Base-by-base conservation (phyloP, 2,797 vertebrate species). In the Artibeus lituratus region DNA sequence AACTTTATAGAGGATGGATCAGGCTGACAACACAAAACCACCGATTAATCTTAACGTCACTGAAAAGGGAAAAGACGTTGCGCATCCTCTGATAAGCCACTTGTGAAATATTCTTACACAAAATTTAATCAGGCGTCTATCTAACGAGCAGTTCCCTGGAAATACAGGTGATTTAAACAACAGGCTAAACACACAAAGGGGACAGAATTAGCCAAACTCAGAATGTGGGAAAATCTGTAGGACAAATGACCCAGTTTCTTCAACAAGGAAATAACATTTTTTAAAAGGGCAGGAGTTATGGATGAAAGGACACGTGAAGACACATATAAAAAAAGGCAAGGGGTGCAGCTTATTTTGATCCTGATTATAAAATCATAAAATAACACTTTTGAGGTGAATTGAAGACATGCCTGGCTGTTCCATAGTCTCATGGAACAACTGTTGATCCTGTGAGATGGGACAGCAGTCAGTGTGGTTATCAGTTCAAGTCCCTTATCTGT, bases 221-320 rank as follows among this genome's bases (percentile, higher is more conserved):
- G 67, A 95, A 87, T 11, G n/a, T 72, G 47, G 59, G 44, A 89
- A 70, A 76, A 81, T 84, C 85, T 85, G 83, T 12, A 62, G 77
- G 67, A 84, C 51, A 83, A 70, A 53, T 59, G 81, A 94, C 78
- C 53, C 80, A 78, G 65, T 93, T 88, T 93, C 96, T 91, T 94
- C 87, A 73, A 77, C 37, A 80, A 39, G 37, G 49, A 92, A 87
- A 47, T 59, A 62, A 49, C 22, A 42, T 91, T 94, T 94, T 94
- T 81, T 12, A 53, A 70, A 94, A 81, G 22, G 55, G 59, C 78
- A 93, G 29, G 1, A 10, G 44, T 35, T 76, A 72, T 1, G 11
- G 70, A 72, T 76, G 47, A 90, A 87, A 86, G 82, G 53, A 92
- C 51, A 82, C 22, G 29, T 67, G 62, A 67, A 44, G 55, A 49